A percentile compares a stretch with the other conserved stretches of the same genome.
Conservation (phyloP, 1,140 invertebrate species). For the Leptinotarsa lineolata region DNA sequence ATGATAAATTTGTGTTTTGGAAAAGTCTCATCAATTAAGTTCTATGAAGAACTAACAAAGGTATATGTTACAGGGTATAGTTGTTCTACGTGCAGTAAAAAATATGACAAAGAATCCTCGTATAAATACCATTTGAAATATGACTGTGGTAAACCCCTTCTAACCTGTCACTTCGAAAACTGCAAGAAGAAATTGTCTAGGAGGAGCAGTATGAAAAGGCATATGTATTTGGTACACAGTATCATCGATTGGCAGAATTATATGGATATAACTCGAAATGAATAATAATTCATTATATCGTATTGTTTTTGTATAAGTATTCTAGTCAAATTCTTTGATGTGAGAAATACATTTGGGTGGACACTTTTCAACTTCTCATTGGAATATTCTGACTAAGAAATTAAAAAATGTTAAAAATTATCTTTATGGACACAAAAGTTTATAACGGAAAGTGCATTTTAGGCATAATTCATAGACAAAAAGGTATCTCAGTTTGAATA, state of each 20-base stretch:
- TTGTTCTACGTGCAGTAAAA: background rate
- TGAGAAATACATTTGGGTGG: too few species aligned
- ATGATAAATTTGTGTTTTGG: too few species aligned
- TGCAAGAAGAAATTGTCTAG: background rate
- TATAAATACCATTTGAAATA: background rate
- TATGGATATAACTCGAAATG: background rate
- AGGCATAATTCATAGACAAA: too few species aligned
- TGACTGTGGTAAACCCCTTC: background rate
- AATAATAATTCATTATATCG: constrained; percentile 51
- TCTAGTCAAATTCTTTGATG: too few species aligned
- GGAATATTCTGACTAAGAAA: too few species aligned
- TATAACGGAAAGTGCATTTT: too few species aligned
- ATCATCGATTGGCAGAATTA: background rate
- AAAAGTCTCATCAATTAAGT: too few species aligned
- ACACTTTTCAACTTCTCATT: too few species aligned
- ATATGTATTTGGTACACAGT: constrained; percentile 1
- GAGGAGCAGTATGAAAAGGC: background rate
- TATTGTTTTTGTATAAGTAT: background rate
- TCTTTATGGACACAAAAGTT: too few species aligned
- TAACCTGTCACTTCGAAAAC: background rate
- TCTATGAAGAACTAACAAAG: background rate
- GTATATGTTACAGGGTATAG: background rate
- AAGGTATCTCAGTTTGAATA: too few species aligned
- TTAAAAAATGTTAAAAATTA: too few species aligned
- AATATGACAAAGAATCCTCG: background rate